These are phyloP conservation scores for Lasius platythorax DNA, from an alignment of 2,888 invertebrate genomes.

Conservation along the genomic window DNA sequence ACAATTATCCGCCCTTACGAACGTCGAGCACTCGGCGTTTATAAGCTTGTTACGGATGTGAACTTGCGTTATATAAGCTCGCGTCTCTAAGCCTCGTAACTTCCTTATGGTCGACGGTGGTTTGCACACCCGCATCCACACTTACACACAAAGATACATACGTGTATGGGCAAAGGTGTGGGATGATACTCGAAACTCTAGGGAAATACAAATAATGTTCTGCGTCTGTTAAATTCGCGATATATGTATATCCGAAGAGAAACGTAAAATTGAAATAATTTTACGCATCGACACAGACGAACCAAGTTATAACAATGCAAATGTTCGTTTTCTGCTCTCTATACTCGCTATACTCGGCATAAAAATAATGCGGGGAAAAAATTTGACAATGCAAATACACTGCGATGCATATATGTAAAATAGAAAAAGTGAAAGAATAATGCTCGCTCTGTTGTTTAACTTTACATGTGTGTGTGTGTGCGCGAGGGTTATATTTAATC, in stretches of 20 bases:
- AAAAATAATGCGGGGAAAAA: slow-evolving; percentile 6
- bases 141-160: not conserved
- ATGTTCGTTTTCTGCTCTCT: not conserved
- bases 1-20: slow-evolving; percentile 49
- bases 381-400: not conserved
- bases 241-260: slow-evolving; percentile 29
- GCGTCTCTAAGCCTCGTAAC: slow-evolving; percentile 60
- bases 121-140: slow-evolving; percentile 21
- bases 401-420: not conserved
- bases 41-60: slow-evolving; percentile 48
- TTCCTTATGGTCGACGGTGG: slow-evolving; percentile 58
- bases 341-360: not conserved
- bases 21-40: slow-evolving; percentile 57
- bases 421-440: not conserved
- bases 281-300: slow-evolving; percentile 46
- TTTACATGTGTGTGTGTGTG: not conserved
- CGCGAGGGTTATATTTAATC: not conserved
- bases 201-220: slow-evolving; percentile 52
- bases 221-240: slow-evolving; percentile 53
- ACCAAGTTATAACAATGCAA: slow-evolving; percentile 39
- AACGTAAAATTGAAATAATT: slow-evolving; percentile 58
- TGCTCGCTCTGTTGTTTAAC: not conserved
- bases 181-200: slow-evolving; percentile 43
- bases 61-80: slow-evolving; percentile 28
- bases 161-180: no score